A percentile compares a stretch with the other conserved stretches of the same genome.
These are phyloP conservation scores for Rugalucina vietnamica DNA, from an alignment of 2,888 invertebrate species.

Conservation along the genomic window DNA sequence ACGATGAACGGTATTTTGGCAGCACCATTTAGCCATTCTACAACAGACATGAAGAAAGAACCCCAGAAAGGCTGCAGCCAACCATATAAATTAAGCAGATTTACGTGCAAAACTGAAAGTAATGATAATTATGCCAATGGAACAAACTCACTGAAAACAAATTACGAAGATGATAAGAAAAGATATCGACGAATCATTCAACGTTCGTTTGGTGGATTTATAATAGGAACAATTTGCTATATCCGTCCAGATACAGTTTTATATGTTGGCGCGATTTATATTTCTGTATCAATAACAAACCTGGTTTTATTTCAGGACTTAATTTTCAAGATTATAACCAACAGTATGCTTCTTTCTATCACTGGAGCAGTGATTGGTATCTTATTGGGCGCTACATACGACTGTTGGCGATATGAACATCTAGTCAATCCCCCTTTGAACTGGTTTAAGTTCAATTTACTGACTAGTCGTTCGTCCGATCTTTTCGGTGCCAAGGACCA, in stretches of 20 bases:
- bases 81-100: too few relatives aligned
- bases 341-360: not conserved
- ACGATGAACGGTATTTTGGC: too few relatives aligned
- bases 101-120: too few relatives aligned
- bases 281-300: conserved; percentile 22
- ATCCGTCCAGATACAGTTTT: conserved; percentile 51
- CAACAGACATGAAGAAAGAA: too few relatives aligned
- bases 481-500: conserved; percentile 62
- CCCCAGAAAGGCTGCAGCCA: too few relatives aligned
- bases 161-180: too few relatives aligned
- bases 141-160: too few relatives aligned
- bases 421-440: conserved; percentile 72
- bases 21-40: too few relatives aligned
- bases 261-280: conserved; percentile 25
- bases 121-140: too few relatives aligned
- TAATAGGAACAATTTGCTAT: conserved; percentile 54
- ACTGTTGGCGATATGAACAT: conserved; percentile 64
- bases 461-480: conserved; percentile 58
- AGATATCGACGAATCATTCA: not conserved
- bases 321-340: too few relatives aligned
- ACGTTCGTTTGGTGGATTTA: conserved; percentile 24
- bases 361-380: conserved; percentile 62
- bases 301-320: not conserved
- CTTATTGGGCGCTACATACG: too few relatives aligned
- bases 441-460: conserved; percentile 76